These are phyloP conservation scores for Sphaeramia orbicularis DNA, from an alignment of 2,797 vertebrate species.

Conservation along the genomic window DNA sequence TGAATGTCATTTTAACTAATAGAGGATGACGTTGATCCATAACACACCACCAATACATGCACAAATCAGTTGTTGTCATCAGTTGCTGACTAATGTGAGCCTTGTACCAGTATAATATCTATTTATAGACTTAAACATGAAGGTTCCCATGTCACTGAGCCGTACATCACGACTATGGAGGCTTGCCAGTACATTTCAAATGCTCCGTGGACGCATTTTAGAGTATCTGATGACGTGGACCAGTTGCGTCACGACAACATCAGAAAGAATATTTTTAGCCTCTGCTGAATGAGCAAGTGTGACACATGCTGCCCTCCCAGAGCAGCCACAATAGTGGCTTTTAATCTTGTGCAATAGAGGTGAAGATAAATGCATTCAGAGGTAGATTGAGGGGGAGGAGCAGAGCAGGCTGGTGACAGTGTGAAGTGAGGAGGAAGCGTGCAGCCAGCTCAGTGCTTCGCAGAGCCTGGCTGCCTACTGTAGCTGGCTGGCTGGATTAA, in stretches of 20 bases:
- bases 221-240: conserved; percentile 59
- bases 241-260: conserved; percentile 76
- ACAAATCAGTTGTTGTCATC: conserved; percentile 27
- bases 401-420: conserved; percentile 27
- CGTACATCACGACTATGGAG: conserved; percentile 26
- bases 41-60: background rate
- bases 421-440: conserved; percentile 58
- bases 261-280: conserved; percentile 78
- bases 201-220: conserved; percentile 41
- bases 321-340: conserved; percentile 69
- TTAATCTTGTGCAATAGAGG: conserved; percentile 71
- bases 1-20: conserved; percentile 18
- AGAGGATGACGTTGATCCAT: conserved; percentile 11
- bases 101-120: conserved; percentile 44
- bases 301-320: conserved; percentile 55
- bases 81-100: conserved; percentile 45
- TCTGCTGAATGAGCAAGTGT: conserved; percentile 65
- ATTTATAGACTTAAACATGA: conserved; percentile 61
- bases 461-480: conserved; percentile 32
- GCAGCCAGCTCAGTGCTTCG: conserved; percentile 47
- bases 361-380: conserved; percentile 67
- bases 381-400: conserved; percentile 43
- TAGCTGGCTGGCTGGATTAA: conserved; percentile 54
- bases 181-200: conserved; percentile 46
- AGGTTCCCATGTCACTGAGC: conserved; percentile 32